A percentile compares a stretch with the other conserved stretches of the same genome.
phyloP scores from a whole-genome alignment of 1,140 invertebrate species.

The Helicorthomorpha holstii region DNA sequence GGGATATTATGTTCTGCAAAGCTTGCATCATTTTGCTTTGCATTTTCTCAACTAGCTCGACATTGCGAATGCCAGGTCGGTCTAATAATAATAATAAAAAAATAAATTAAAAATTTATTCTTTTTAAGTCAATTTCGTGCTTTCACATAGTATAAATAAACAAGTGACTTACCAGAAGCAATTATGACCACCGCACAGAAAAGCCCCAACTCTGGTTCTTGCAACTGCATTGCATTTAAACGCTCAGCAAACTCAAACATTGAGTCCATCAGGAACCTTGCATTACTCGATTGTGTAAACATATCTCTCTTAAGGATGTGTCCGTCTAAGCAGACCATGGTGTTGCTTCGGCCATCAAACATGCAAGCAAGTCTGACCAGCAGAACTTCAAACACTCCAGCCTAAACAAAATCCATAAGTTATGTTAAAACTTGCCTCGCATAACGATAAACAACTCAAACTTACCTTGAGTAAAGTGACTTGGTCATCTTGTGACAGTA shows the following conservation, averaged over 20 bases:
- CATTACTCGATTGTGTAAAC: slow-evolving; percentile 60
- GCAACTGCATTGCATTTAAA: slow-evolving; percentile 72
- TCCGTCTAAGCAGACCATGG: slow-evolving; percentile 82
- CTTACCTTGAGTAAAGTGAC: slow-evolving; percentile 88
- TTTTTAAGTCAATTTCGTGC: too few species aligned
- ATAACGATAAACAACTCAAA: neutral
- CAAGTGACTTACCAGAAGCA: slow-evolving; percentile 44
- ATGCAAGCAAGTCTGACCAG: slow-evolving; percentile 83
- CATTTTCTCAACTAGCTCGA: slow-evolving; percentile 81
- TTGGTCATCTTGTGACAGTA: slow-evolving; percentile 89
- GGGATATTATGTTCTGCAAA: slow-evolving; percentile 58
- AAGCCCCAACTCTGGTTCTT: slow-evolving; percentile 80
- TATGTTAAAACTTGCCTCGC: neutral
- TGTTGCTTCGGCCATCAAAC: slow-evolving; percentile 64
- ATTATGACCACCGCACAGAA: slow-evolving; percentile 92
- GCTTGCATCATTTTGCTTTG: slow-evolving; percentile 69
- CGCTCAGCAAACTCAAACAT: slow-evolving; percentile 95
- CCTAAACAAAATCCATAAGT: slow-evolving; percentile 16
- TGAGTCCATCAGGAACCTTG: slow-evolving; percentile 83
- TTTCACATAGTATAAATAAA: neutral
- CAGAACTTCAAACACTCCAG: slow-evolving; percentile 79
- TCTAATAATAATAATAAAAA: slow-evolving; percentile 30
- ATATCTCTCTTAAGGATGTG: slow-evolving; percentile 76
- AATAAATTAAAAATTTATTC: too few species aligned
- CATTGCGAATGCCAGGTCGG: slow-evolving; percentile 75